phyloP scores from a whole-genome alignment of 2,113 vertebrate species.

The Dascyllus trimaculatus region DNA sequence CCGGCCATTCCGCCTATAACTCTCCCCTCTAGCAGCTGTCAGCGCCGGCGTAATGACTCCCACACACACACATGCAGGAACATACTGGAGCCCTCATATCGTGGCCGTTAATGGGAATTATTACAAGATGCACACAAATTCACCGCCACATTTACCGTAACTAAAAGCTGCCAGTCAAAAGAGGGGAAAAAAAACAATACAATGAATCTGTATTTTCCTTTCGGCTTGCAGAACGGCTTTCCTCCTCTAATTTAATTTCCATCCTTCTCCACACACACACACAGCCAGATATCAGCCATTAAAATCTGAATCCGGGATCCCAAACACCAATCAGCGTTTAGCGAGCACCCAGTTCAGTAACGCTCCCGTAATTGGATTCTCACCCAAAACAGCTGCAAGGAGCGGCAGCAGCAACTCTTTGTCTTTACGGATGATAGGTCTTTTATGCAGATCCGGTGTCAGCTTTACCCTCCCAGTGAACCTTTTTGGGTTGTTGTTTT shows the following conservation, averaged over 20 bases:
- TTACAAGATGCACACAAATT: conserved; percentile 6
- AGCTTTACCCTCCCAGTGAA: conserved; percentile 59
- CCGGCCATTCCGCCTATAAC: conserved; percentile 44
- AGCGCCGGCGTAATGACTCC: conserved; percentile 44
- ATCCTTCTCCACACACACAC: neutral
- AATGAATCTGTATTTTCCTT: no score
- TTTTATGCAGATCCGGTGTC: conserved; percentile 50
- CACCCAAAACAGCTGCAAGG: conserved; percentile 9
- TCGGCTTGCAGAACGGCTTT: neutral
- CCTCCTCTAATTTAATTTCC: conserved; percentile 4
- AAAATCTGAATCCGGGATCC: conserved; percentile 11
- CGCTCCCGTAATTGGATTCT: conserved; percentile 15
- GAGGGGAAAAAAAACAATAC: no score
- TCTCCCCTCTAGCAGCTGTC: conserved; percentile 61
- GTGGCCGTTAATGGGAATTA: conserved; percentile 18
- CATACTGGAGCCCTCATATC: conserved; percentile 25
- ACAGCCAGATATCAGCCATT: conserved; percentile 7
- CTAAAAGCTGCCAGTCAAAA: neutral
- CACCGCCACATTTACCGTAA: neutral
- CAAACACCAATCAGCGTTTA: conserved; percentile 17
- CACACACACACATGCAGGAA: conserved; percentile 4
- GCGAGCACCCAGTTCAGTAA: conserved; percentile 30
- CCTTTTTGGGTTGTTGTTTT: neutral
- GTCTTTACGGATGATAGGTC: conserved; percentile 34
- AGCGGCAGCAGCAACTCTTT: conserved; percentile 27